A percentile compares a stretch with the other conserved stretches of the same genome.
phyloP scores from a whole-genome alignment of 2,797 vertebrate genomes.

The Coranthus polyacanthus region DNA sequence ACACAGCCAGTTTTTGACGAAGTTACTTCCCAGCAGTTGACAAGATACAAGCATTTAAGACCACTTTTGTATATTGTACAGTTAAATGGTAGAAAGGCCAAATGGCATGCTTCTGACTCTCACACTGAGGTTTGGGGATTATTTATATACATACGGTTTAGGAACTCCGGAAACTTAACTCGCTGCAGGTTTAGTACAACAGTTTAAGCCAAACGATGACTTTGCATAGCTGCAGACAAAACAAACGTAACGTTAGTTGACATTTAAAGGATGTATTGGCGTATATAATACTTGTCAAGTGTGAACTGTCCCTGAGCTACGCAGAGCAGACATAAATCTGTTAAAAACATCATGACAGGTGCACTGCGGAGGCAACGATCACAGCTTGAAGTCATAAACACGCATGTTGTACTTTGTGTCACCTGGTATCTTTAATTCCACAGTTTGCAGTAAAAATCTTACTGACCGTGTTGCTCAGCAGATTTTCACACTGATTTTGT shows the following conservation, averaged over 20 bases:
- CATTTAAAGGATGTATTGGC: no score
- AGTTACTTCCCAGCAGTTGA: no score
- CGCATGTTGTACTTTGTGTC: constrained; percentile 24
- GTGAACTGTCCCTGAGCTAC: neutral
- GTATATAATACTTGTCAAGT: neutral
- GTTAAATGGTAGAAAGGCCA: no score
- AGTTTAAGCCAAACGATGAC: constrained; percentile 32
- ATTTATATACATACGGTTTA: neutral
- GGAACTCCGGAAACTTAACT: no score
- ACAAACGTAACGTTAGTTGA: neutral
- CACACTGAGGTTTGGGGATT: neutral
- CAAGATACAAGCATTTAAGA: no score
- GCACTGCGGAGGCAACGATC: constrained; percentile 19
- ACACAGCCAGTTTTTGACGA: neutral
- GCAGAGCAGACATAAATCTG: constrained; percentile 2
- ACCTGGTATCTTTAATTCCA: constrained; percentile 11
- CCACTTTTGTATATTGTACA: no score
- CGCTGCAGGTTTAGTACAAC: constrained; percentile 27
- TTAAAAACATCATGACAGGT: neutral
- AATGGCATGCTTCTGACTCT: neutral
- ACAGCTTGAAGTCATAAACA: constrained; percentile 13
- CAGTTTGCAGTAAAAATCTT: constrained; percentile 9
- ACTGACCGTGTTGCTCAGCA: constrained; percentile 6
- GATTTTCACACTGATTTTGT: constrained; percentile 18
- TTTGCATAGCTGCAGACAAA: constrained; percentile 61